Base-by-base conservation (phyloP, 2,113 vertebrate species). In the Cryptomyrus ogoouensis region DNA sequence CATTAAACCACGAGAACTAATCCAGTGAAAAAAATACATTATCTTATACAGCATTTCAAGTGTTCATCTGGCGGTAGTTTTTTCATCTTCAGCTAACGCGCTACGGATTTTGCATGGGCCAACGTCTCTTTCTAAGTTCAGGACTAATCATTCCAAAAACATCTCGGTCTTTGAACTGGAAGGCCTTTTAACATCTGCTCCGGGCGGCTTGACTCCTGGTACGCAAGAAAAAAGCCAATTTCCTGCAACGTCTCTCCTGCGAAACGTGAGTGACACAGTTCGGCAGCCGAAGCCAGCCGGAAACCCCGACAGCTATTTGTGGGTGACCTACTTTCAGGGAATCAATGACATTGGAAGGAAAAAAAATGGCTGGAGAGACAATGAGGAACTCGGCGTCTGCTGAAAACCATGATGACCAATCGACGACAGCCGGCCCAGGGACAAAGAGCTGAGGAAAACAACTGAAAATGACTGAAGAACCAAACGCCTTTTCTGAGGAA, bases 291-390 rank as follows among this genome's bases (percentile, higher is more conserved):
- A 42, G 50, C 80, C 89, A 87, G 89, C 80, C 89, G 83, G 62
- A 90, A 42, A 83, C 62, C 86, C 24, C 83, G 88, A 47, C 58
- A 58, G 44, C 87, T 90, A 89, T 90, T 91, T 89, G 88, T 88
- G 89, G 66, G 49, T 90, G 89, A 90, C 88, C 91, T 87, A 91
- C 83, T 88, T 91, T 87, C 31, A 6, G 1, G 83, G 83, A 89
- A 91, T 80, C 83, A 8, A 91, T 91, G 77, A 89, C 39, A 86
- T 85, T 44, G 52, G 15, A 80, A 58, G 52, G 21, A 15, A 88
- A 87, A 42, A 80, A 89, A 83, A n/a, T 70, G 62, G n/a, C 3
- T 6, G 74, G 77, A 46, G 19, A 42, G 49, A 84, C 39, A 17
- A 84, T 44, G 35, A 56, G 39, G 52, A n/a, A 24, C 53, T 84